phyloP scores from a whole-genome alignment of 1,140 invertebrate genomes.

The Chironomus striatipennis region DNA sequence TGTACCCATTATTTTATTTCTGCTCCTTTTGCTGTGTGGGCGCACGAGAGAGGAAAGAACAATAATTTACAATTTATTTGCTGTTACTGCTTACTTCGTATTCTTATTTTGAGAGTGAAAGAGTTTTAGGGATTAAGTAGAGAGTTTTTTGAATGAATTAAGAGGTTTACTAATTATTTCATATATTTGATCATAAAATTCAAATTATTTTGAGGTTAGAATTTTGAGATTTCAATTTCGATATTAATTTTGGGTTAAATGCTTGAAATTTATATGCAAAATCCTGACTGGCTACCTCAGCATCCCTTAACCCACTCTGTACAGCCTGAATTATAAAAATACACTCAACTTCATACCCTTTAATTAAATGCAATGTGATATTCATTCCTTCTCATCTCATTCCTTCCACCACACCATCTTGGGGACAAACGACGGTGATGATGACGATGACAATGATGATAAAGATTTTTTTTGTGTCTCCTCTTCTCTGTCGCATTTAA shows the following conservation, averaged over 20 bases:
- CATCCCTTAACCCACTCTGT: neutral
- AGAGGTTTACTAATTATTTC: no score
- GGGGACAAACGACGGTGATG: no score
- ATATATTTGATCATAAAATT: no score
- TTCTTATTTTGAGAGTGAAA: no score
- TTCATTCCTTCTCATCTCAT: neutral
- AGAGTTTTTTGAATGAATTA: no score
- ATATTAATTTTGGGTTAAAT: no score
- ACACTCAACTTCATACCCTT: neutral
- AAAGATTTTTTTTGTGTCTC: neutral
- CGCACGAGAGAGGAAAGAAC: neutral
- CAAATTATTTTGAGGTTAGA: no score
- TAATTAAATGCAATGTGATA: constrained; percentile 1
- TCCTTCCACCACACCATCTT: neutral
- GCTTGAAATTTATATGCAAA: no score
- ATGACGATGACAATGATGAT: neutral
- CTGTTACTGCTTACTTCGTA: neutral
- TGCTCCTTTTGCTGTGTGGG: neutral
- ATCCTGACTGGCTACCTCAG: no score
- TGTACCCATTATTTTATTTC: neutral
- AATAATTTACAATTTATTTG: constrained; percentile 23
- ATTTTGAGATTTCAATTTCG: no score
- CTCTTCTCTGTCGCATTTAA: neutral
- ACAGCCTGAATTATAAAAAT: neutral
- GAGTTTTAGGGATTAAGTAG: no score